A percentile compares a stretch with the other conserved stretches of the same genome.
These are phyloP conservation scores for Mallotus villosus DNA, from an alignment of 2,797 vertebrate species.

Conservation along the genomic window DNA sequence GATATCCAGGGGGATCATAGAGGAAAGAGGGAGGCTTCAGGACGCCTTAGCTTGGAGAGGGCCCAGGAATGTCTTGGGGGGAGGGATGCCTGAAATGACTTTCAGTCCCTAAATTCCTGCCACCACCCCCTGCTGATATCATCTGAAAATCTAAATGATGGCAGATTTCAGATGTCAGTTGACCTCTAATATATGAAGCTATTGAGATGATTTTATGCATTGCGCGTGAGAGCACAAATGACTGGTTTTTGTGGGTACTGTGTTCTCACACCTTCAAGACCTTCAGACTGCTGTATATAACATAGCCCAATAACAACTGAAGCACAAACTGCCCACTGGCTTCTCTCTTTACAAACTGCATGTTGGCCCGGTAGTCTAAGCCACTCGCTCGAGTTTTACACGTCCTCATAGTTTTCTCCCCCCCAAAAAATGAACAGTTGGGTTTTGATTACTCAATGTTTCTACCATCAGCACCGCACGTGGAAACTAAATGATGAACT, in stretches of 20 bases:
- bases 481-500: not conserved
- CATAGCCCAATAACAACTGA: slow-evolving; percentile 78
- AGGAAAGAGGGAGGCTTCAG: too few species aligned
- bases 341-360: slow-evolving; percentile 64
- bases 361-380: slow-evolving; percentile 50
- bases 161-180: slow-evolving; percentile 72
- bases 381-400: not conserved
- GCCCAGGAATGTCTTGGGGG: too few species aligned
- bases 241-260: slow-evolving; percentile 35
- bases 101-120: too few species aligned
- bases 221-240: slow-evolving; percentile 38
- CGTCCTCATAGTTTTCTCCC: too few species aligned
- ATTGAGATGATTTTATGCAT: slow-evolving; percentile 74
- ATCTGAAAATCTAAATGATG: not conserved
- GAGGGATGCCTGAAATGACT: too few species aligned
- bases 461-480: not conserved
- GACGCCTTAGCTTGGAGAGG: too few species aligned
- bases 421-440: too few species aligned
- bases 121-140: not conserved
- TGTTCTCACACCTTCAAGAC: slow-evolving; percentile 36
- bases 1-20: not conserved
- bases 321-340: slow-evolving; percentile 52
- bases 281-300: slow-evolving; percentile 40
- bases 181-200: slow-evolving; percentile 81
- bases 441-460: not conserved